These are phyloP conservation scores for Numida meleagris DNA, from an alignment of 2,113 vertebrate species.

Conservation along the genomic window DNA sequence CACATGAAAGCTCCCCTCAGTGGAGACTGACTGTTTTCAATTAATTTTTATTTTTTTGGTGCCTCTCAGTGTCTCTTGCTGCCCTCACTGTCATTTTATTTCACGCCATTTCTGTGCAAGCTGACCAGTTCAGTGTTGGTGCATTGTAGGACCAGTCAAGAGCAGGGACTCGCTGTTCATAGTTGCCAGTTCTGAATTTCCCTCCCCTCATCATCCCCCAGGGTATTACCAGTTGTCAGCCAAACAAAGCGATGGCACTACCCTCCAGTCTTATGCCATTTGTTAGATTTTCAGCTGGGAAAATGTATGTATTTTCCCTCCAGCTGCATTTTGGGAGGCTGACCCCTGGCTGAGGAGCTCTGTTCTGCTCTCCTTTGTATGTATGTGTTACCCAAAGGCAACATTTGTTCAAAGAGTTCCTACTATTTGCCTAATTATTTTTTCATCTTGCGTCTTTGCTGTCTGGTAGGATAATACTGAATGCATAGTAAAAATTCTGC, in stretches of 20 bases:
- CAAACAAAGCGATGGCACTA: neutral
- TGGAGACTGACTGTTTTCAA: neutral
- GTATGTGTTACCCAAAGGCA: neutral
- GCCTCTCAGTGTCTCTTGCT: neutral
- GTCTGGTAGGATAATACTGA: neutral
- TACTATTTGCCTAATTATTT: neutral
- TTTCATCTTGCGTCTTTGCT: neutral
- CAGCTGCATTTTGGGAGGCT: neutral
- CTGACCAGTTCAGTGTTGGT: neutral
- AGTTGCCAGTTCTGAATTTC: neutral
- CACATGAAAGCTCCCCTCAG: slow-evolving; percentile 46
- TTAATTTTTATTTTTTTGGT: neutral
- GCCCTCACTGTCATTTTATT: neutral
- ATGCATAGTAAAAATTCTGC: neutral
- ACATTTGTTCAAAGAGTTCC: neutral
- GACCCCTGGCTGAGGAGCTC: neutral
- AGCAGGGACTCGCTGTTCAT: neutral
- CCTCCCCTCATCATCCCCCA: neutral
- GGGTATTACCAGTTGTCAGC: neutral
- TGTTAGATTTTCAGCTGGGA: neutral
- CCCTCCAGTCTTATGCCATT: neutral
- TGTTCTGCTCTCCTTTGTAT: neutral
- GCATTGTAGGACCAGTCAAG: neutral
- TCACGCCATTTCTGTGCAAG: neutral
- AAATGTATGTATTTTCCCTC: neutral